phyloP scores from a whole-genome alignment of 2,113 vertebrate genomes.

The Xyliphius kryptos region DNA sequence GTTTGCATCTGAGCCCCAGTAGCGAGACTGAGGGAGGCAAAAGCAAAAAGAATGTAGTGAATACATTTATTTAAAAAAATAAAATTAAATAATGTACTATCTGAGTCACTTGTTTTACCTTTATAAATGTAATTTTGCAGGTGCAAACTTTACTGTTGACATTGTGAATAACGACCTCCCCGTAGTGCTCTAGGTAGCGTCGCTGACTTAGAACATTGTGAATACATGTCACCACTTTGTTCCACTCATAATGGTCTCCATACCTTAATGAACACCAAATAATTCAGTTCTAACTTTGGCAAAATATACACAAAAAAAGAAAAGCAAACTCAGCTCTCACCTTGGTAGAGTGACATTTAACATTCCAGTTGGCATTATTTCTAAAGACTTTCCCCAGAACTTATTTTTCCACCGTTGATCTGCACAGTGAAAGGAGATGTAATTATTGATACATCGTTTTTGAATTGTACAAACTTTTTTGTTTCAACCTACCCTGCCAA shows the following conservation, averaged over 20 bases:
- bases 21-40: constrained; percentile 60
- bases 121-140: constrained; percentile 92
- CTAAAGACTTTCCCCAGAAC: constrained; percentile 99
- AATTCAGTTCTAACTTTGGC: neutral
- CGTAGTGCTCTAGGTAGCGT: constrained; percentile 96
- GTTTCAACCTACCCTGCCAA: constrained; percentile 75
- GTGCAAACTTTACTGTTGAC: constrained; percentile 71
- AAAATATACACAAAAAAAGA: neutral
- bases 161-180: constrained; percentile 88
- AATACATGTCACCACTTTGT: constrained; percentile 97
- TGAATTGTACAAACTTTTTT: neutral
- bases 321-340: constrained; percentile 62
- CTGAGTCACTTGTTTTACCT: constrained; percentile 63
- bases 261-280: constrained; percentile 56
- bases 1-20: constrained; percentile 72
- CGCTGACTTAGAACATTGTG: constrained; percentile 96
- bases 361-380: constrained; percentile 94
- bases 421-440: constrained; percentile 52
- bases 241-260: constrained; percentile 94
- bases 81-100: too few species aligned
- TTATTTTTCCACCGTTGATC: constrained; percentile 98
- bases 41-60: neutral
- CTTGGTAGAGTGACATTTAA: constrained; percentile 82
- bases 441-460: neutral
- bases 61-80: too few species aligned